phyloP scores from a whole-genome alignment of 2,888 invertebrate species.

The Acrocera orbiculus region DNA sequence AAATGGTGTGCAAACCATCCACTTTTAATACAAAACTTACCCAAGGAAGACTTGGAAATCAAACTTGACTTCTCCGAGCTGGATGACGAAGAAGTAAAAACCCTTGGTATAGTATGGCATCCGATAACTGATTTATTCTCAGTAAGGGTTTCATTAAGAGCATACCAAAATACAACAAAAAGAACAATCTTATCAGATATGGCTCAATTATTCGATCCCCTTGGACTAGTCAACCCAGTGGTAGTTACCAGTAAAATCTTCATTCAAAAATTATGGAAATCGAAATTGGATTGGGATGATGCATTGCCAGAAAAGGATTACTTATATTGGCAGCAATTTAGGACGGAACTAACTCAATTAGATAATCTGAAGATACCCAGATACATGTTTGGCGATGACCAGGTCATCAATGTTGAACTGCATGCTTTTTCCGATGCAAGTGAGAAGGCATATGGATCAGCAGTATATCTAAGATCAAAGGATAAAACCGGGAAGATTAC shows the following conservation, averaged over 20 bases:
- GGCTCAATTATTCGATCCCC: slow-evolving; percentile 3
- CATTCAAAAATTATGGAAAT: slow-evolving; percentile 6
- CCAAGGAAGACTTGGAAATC: background rate
- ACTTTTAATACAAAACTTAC: background rate
- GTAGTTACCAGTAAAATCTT: slow-evolving; percentile 4
- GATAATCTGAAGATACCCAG: background rate
- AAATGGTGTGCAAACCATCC: slow-evolving; percentile 1
- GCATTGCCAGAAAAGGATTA: background rate
- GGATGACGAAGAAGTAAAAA: background rate
- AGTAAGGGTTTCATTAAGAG: background rate
- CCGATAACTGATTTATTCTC: background rate
- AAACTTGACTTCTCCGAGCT: background rate
- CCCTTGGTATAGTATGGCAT: background rate
- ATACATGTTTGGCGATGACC: background rate
- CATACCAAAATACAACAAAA: background rate
- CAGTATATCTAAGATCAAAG: too few relatives aligned
- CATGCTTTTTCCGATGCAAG: background rate
- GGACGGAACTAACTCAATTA: background rate
- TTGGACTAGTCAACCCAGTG: slow-evolving; percentile 5
- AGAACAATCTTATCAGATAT: background rate
- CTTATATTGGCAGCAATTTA: background rate
- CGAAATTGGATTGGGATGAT: slow-evolving; percentile 6
- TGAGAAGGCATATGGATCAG: background rate
- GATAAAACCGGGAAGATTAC: too few relatives aligned
- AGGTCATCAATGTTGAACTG: background rate